These are phyloP conservation scores for Muricea muricata DNA, from an alignment of 92 coral and sea anemone species.

Conservation along the genomic window DNA sequence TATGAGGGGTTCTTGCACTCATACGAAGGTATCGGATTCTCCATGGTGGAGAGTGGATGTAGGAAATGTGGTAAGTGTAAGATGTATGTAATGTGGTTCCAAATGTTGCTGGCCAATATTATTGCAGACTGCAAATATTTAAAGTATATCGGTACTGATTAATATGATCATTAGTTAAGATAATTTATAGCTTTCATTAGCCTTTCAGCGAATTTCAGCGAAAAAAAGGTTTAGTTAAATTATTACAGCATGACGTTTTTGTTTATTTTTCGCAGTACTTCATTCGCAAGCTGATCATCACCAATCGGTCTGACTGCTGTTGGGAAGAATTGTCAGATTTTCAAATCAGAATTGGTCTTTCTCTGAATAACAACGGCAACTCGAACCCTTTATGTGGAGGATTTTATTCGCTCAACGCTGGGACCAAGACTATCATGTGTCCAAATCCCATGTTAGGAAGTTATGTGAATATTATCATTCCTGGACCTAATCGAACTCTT, in stretches of 20 bases:
- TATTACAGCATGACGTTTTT: too few relatives aligned
- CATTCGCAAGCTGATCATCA: conserved; percentile 23
- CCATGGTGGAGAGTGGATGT: conserved; percentile 9
- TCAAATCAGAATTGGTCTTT: conserved; percentile 43
- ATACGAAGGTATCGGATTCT: not conserved
- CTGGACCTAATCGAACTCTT: not conserved
- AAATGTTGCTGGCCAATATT: too few relatives aligned
- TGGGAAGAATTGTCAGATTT: not conserved
- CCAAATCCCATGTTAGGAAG: conserved; percentile 47
- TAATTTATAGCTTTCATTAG: too few relatives aligned
- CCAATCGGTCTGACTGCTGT: conserved; percentile 41
- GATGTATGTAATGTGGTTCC: too few relatives aligned
- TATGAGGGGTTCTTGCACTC: not conserved
- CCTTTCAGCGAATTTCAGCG: too few relatives aligned
- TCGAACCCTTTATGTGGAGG: conserved; percentile 48
- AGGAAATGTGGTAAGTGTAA: not conserved
- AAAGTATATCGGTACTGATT: too few relatives aligned
- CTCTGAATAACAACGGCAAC: conserved; percentile 41
- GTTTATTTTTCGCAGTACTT: not conserved
- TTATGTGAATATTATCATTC: conserved; percentile 45
- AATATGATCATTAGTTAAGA: too few relatives aligned
- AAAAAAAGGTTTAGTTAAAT: too few relatives aligned
- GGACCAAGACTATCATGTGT: conserved; percentile 27
- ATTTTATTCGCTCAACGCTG: not conserved
- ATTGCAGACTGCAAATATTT: too few relatives aligned